Percentiles rank a stretch among this genome's conserved stretches.
phyloP scores from a whole-genome alignment of 92 coral and sea anemone species.

The Micromussa lordhowensis region DNA sequence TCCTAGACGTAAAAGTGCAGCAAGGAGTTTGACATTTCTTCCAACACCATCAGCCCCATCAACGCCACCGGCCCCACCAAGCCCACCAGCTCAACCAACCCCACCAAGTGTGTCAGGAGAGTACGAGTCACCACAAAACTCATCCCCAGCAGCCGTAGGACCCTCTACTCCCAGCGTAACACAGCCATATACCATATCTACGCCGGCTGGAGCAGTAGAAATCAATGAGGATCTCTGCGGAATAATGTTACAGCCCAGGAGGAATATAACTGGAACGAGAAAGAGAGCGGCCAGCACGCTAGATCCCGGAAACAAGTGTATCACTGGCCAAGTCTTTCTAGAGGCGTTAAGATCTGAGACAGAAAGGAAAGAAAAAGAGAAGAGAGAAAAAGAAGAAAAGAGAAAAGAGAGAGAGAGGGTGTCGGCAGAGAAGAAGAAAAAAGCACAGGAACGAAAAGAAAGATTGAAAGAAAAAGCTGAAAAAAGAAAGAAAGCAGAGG shows the following conservation, averaged over 20 bases:
- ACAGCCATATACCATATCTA: not conserved
- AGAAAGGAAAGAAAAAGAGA: slow-evolving; percentile 19
- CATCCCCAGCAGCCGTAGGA: too few relatives aligned
- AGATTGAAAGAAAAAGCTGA: not conserved
- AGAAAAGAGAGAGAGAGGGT: not conserved
- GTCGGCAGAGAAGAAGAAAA: not conserved
- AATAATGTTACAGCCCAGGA: slow-evolving; percentile 11
- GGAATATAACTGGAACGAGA: not conserved
- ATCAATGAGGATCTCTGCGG: slow-evolving; percentile 22
- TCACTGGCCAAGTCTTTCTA: slow-evolving; percentile 9
- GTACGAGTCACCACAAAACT: too few relatives aligned
- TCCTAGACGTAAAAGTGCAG: too few relatives aligned
- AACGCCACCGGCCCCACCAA: too few relatives aligned
- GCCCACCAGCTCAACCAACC: not conserved
- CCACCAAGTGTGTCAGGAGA: too few relatives aligned
- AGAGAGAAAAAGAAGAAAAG: not conserved
- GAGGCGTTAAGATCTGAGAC: not conserved
- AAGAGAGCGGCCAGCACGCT: not conserved
- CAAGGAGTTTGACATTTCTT: too few relatives aligned
- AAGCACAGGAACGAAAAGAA: not conserved
- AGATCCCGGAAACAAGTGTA: slow-evolving; percentile 37
- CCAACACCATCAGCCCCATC: not conserved
- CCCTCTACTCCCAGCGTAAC: too few relatives aligned
- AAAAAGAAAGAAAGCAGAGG: not conserved
- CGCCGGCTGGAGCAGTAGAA: slow-evolving; percentile 1